Evolutionary conservation across 2,797 vertebrate genomes (phyloP), one percentile per base, ranked within the genome.

Genomic region (Cottoperca gobio): DNA sequence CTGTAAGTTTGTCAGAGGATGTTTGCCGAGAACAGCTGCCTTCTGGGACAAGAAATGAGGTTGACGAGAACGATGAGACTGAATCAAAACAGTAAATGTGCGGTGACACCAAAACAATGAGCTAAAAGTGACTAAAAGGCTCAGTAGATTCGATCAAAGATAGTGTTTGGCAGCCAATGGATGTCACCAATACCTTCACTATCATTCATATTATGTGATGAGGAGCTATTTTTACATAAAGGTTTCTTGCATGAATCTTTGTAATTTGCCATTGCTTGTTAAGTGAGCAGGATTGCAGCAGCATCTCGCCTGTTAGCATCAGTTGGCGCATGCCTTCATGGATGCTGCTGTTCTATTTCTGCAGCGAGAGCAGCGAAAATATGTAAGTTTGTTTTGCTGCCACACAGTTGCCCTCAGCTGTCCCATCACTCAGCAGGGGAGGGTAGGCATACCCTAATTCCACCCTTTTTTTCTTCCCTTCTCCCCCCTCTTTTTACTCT

Each of bases 331-430:
- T 83, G 73, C 84, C 76, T 79, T 23, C 14, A 13, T 46, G 81
- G 80, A 86, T 79, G 78, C 75, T 82, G 81, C 79, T 4, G 70
- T 73, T 85, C 89, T 91, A 90, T 92, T 90, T 88, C 76, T 88
- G 84, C 84, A 43, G 71, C 0, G 55, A 42, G 64, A 45, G 70
- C 60, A 33, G 57, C 79, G 82, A 78, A 74, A 89, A 75, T 73
- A 81, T 88, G 77, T 57, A 75, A 81, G 86, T 81, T 88, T 85
- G 79, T 86, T 85, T 71, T 33, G 60, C 79, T 78, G 67, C 67
- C 28, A 9, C 45, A 28, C 75, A 74, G 70, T 85, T 76, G 58
- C 83, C 76, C 79, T 84, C 88, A 90, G 91, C 88, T 91, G 92
- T 91, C 88, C 86, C 82, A 88, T 89, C 73, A 49, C 85, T 83